Percentiles rank a stretch among this genome's conserved stretches.
phyloP scores from a whole-genome alignment of 2,888 invertebrate genomes.

The Omphaloscelis lunosa region DNA sequence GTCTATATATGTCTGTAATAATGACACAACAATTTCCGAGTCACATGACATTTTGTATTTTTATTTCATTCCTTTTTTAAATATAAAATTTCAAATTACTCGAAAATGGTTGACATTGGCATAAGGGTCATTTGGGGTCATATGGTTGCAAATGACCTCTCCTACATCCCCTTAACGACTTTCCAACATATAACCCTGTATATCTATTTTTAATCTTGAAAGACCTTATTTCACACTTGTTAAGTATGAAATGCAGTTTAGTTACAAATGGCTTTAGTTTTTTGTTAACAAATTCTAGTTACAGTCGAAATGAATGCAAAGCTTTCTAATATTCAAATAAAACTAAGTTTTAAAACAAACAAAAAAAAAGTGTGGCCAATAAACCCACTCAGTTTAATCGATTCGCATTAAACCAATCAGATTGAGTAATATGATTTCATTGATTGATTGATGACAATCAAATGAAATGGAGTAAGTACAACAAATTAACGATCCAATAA shows the following conservation, averaged over 20 bases:
- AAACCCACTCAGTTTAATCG: conserved; percentile 17
- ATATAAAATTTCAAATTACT: too few species aligned
- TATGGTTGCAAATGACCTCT: too few species aligned
- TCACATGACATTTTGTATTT: too few species aligned
- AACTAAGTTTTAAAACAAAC: not conserved
- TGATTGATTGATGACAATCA: conserved; percentile 64
- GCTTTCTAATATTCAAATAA: not conserved
- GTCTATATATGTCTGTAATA: too few species aligned
- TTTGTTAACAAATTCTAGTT: not conserved
- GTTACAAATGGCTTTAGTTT: not conserved
- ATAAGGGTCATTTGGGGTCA: too few species aligned
- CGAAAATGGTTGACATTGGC: too few species aligned
- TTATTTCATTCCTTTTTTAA: too few species aligned
- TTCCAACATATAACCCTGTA: too few species aligned
- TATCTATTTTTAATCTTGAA: not conserved
- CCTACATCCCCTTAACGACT: too few species aligned
- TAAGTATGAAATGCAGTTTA: not conserved
- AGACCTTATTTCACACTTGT: not conserved
- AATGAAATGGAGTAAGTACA: conserved; percentile 65
- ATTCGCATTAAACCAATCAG: conserved; percentile 41
- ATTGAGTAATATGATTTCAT: conserved; percentile 56
- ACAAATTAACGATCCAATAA: conserved; percentile 64
- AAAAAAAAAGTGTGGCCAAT: not conserved
- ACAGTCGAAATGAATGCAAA: not conserved
- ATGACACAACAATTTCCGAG: not conserved